Evolutionary conservation across 2,888 invertebrate species (phyloP).

Genomic region (Diarsia mendica): DNA sequence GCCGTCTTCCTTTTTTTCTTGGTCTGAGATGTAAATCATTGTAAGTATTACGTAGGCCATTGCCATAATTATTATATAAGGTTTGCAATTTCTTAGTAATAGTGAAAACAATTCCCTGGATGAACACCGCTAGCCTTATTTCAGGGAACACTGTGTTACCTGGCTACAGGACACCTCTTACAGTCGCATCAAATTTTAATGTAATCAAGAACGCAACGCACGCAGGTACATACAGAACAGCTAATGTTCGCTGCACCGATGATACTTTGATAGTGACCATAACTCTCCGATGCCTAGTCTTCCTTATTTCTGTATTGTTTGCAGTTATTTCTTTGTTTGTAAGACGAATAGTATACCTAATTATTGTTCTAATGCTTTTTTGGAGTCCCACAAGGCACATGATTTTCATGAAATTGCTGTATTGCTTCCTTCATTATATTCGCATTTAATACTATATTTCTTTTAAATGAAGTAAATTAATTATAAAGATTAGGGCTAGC

Average conservation of each 20-base stretch:
- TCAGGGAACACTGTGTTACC: slow-evolving; percentile 49
- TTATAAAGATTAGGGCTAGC: not conserved
- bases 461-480: no score
- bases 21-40: no score
- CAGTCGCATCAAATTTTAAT: slow-evolving; percentile 16
- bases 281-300: not conserved
- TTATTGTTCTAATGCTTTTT: not conserved
- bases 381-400: not conserved
- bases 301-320: not conserved
- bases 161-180: slow-evolving; percentile 57
- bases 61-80: no score
- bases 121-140: slow-evolving; percentile 35
- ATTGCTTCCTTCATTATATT: no score
- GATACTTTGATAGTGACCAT: not conserved
- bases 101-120: slow-evolving; percentile 38
- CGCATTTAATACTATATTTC: no score
- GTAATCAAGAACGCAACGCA: slow-evolving; percentile 37
- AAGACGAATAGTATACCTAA: not conserved
- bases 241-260: slow-evolving; percentile 17
- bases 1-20: no score
- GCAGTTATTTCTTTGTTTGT: not conserved
- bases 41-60: no score
- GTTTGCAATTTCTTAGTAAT: slow-evolving; percentile 46
- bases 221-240: slow-evolving; percentile 16
- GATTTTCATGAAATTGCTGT: no score